These are phyloP conservation scores for Pomatostomus ruficeps DNA, from an alignment of 2,113 vertebrate genomes.

Conservation along the genomic window DNA sequence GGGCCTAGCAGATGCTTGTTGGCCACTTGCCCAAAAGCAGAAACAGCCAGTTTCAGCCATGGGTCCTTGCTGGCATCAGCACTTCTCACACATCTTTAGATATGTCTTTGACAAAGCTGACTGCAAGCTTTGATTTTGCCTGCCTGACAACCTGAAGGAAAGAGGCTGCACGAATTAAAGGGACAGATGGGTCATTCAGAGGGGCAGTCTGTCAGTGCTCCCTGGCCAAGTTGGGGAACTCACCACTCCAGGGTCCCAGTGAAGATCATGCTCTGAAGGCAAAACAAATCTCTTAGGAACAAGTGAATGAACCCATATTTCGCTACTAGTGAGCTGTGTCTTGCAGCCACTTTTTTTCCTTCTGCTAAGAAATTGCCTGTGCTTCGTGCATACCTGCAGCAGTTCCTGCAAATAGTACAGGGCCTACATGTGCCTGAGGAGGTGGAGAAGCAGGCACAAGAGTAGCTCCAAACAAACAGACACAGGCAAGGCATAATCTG, in stretches of 20 bases:
- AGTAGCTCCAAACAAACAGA: background rate
- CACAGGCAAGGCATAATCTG: background rate
- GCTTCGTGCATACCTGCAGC: background rate
- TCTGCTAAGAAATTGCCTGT: background rate
- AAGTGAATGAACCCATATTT: background rate
- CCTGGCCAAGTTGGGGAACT: background rate
- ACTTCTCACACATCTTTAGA: background rate
- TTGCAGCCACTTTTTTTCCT: background rate
- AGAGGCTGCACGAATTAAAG: background rate
- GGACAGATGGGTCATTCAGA: background rate
- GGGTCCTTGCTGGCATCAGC: background rate
- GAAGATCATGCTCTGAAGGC: background rate
- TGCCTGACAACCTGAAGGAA: background rate
- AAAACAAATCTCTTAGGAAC: background rate
- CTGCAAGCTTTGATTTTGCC: constrained; percentile 11
- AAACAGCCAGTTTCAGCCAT: background rate
- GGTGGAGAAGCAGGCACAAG: background rate
- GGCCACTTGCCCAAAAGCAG: constrained; percentile 24
- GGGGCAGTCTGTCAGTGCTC: background rate
- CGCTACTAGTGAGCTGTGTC: background rate
- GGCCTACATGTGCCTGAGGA: background rate
- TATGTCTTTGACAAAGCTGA: background rate
- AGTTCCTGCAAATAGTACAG: background rate
- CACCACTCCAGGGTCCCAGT: background rate
- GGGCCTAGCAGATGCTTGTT: background rate